Percentiles rank a stretch among this genome's conserved stretches.
phyloP scores from a whole-genome alignment of 2,113 vertebrate genomes.

The Lepidothrix coronata region DNA sequence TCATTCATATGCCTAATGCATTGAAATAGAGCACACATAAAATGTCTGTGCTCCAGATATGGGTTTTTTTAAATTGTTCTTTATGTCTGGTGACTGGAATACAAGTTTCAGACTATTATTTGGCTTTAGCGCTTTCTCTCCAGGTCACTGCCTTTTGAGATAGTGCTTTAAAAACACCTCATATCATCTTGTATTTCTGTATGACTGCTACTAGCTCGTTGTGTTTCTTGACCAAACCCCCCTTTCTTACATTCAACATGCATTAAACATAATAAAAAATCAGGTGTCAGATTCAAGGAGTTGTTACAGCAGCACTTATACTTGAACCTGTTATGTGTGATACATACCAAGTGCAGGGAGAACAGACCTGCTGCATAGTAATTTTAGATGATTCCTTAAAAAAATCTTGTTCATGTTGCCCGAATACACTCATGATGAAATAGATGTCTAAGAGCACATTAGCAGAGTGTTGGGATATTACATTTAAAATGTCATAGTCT shows the following conservation, averaged over 20 bases:
- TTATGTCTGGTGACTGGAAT: neutral
- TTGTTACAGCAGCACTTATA: neutral
- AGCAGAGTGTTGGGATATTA: neutral
- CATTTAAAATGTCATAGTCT: constrained; percentile 6
- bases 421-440: neutral
- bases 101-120: neutral
- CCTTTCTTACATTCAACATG: neutral
- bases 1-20: neutral
- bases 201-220: neutral
- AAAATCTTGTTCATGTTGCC: neutral
- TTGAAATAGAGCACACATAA: neutral
- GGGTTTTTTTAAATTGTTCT: neutral
- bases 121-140: neutral
- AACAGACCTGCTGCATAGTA: constrained; percentile 13
- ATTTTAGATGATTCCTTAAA: neutral
- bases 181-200: neutral
- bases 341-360: neutral
- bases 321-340: neutral
- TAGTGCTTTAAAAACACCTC: neutral
- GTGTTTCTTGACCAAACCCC: neutral
- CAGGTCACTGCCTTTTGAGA: neutral
- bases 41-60: neutral
- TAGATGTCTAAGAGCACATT: constrained; percentile 19
- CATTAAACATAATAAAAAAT: constrained; percentile 15
- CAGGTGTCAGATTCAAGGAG: neutral